Evolutionary conservation across 2,113 vertebrate species (phyloP).

Genomic region (Gulo gulo): DNA sequence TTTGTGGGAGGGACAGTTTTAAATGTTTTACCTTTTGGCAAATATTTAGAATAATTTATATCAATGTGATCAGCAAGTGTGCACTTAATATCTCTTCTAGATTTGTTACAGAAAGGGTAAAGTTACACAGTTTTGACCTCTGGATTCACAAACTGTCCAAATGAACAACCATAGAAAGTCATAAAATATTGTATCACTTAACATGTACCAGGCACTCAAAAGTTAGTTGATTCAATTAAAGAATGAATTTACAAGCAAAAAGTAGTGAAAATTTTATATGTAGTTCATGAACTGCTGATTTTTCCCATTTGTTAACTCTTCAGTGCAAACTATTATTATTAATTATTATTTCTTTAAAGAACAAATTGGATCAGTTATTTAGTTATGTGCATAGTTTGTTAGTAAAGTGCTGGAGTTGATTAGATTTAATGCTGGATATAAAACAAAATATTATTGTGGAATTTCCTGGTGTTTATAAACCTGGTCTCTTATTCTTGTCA

Average conservation of each 20-base stretch:
- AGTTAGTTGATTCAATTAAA: not conserved
- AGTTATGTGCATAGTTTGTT: not conserved
- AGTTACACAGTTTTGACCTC: not conserved
- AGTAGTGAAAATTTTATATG: not conserved
- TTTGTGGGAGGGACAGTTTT: not conserved
- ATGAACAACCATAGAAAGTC: not conserved
- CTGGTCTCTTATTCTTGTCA: constrained; percentile 3
- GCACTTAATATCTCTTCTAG: not conserved
- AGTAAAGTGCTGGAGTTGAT: not conserved
- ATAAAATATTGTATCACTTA: not conserved
- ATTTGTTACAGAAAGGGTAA: not conserved
- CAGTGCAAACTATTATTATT: not conserved
- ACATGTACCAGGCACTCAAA: not conserved
- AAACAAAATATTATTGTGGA: not conserved
- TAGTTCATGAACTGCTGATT: not conserved
- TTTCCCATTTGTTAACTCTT: not conserved
- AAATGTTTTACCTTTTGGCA: constrained; percentile 7
- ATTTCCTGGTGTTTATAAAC: constrained; percentile 32
- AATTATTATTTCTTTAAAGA: not conserved
- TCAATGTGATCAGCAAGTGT: not conserved
- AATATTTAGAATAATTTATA: not conserved
- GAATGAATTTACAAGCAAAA: constrained; percentile 11
- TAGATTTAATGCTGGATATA: constrained; percentile 40
- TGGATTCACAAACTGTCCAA: not conserved
- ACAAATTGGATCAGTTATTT: not conserved